phyloP scores from a whole-genome alignment of 2,113 vertebrate species.

The Toxostoma redivivum region DNA sequence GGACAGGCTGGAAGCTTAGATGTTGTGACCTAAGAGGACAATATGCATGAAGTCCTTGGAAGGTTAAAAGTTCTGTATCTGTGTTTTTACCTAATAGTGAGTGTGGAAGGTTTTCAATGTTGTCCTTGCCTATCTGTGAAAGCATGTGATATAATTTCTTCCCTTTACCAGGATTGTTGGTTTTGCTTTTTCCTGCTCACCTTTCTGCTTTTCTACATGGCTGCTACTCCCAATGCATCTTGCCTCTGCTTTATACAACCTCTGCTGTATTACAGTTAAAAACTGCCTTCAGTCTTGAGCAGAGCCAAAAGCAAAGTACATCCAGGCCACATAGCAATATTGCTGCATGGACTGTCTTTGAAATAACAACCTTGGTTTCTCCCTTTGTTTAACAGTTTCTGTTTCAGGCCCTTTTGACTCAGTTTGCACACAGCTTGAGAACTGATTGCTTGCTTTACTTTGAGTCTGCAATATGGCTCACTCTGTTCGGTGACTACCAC shows the following conservation, averaged over 20 bases:
- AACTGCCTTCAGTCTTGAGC: not conserved
- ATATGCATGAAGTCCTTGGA: not conserved
- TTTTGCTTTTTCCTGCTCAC: not conserved
- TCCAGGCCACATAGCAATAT: not conserved
- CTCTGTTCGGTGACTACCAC: not conserved
- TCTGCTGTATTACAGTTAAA: not conserved
- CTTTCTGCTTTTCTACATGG: not conserved
- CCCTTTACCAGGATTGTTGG: not conserved
- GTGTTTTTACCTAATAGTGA: not conserved
- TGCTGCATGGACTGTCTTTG: not conserved
- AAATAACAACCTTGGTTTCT: not conserved
- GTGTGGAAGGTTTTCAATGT: not conserved
- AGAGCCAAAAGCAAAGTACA: not conserved
- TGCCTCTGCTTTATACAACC: not conserved
- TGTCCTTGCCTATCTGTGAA: not conserved
- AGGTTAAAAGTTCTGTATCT: not conserved
- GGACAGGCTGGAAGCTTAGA: not conserved
- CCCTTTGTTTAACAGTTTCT: conserved; percentile 11
- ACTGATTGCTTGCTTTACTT: not conserved
- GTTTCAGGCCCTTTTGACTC: conserved; percentile 4
- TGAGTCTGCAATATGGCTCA: not conserved
- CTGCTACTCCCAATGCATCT: not conserved
- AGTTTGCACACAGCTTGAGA: not conserved
- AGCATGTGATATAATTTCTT: not conserved
- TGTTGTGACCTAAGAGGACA: not conserved